Conservation (phyloP, 2,888 invertebrate species). For the Caenorhabditis becei region DNA sequence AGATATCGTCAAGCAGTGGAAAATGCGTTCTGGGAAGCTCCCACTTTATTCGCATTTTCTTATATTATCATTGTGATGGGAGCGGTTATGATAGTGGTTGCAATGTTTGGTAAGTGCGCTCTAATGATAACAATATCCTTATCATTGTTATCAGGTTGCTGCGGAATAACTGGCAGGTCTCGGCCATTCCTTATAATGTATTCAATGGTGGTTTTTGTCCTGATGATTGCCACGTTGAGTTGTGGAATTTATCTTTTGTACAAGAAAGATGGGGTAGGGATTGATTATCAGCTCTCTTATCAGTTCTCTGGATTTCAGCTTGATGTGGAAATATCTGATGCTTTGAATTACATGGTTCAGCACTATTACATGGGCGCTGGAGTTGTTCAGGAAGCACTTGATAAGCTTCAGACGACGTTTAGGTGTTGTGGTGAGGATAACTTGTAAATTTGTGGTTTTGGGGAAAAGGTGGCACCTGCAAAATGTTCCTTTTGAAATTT, state of each 20-base stretch:
- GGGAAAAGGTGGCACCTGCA: no score
- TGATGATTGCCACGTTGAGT: constrained; percentile 76
- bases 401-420: constrained; percentile 79
- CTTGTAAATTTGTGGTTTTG: neutral
- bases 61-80: constrained; percentile 80
- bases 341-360: constrained; percentile 81
- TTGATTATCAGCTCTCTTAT: neutral
- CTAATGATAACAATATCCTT: neutral
- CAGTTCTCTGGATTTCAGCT: no score
- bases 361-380: constrained; percentile 81
- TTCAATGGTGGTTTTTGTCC: constrained; percentile 71
- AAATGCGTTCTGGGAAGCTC: constrained; percentile 80
- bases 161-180: constrained; percentile 74
- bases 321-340: constrained; percentile 81
- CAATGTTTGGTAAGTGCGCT: constrained; percentile 72
- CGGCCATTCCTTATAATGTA: constrained; percentile 75
- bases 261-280: constrained; percentile 78
- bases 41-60: constrained; percentile 80
- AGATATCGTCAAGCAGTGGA: constrained; percentile 79
- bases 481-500: no score
- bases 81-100: constrained; percentile 75
- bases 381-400: constrained; percentile 79
- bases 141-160: constrained; percentile 74
- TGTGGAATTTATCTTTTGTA: constrained; percentile 79
- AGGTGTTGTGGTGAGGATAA: constrained; percentile 76